Evolutionary conservation across 2,797 vertebrate genomes (phyloP), one percentile per base, ranked within the genome.

Genomic region (Sebastiscus albofasciatus): DNA sequence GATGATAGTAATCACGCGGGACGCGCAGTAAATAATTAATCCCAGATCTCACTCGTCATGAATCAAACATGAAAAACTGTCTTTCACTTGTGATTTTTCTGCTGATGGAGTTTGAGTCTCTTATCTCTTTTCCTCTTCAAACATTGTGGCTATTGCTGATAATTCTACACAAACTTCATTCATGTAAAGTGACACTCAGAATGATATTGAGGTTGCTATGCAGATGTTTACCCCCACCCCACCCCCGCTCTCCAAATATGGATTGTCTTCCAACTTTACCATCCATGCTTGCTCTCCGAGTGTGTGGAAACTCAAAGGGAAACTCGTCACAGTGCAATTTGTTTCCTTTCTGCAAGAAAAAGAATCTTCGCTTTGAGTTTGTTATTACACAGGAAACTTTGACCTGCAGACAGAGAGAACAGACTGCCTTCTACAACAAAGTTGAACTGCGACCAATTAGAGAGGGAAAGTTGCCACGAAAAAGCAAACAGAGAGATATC

Each of bases 381-480:
- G 62, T 39, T 77, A 69, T 84, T 73, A 74, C 10, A 70, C 34
- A 49, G 39, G 10, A 77, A 86, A 73, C 75, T 76, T 52, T 85
- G 84, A 91, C 88, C 85, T 59, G 60, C 18, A 78, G 80, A 83
- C 64, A 55, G 61, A 72, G 12, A 67, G 49, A 80, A 84, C 77
- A 83, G 65, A 66, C 68, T 66, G 79, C 52, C 42, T 66, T 72
- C 77, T 22, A 46, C 67, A 90, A 88, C 82, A 90, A 90, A 87
- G 84, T 76, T 88, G 76, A 90, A 81, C 82, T 74, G 82, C 62
- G 65, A 87, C 90, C 89, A 94, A 92, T 93, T 92, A 93, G 82
- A 75, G 79, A 59, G 49, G 66, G 61, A 83, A 89, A 85, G 85
- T 81, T 89, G 69, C 72, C 79, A 75, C 9, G 61, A 77, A 81